These are phyloP conservation scores for Acropternis orthonyx DNA, from an alignment of 2,797 vertebrate species.

Conservation along the genomic window DNA sequence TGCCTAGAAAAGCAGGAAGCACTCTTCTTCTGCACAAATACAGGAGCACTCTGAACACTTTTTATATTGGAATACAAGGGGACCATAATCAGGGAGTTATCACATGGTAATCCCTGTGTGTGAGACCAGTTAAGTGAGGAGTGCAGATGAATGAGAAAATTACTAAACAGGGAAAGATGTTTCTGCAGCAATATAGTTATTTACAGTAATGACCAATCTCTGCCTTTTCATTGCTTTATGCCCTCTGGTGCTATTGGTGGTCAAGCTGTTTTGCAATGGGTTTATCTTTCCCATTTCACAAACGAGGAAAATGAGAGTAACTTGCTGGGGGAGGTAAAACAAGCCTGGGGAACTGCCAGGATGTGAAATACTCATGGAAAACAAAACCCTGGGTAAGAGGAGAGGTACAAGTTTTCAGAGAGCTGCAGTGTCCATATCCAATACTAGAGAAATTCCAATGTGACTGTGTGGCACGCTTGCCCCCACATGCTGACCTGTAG, in stretches of 20 bases:
- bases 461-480: accelerated
- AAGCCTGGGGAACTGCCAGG: not conserved
- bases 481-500: not conserved
- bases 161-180: not conserved
- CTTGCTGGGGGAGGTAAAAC: not conserved
- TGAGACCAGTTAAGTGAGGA: not conserved
- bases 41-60: not conserved
- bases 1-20: not conserved
- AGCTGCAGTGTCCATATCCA: not conserved
- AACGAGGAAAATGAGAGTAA: not conserved
- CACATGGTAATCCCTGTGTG: not conserved
- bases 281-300: slow-evolving; percentile 11
- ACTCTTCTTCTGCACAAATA: not conserved
- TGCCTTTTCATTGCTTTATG: not conserved
- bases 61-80: not conserved
- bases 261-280: slow-evolving; percentile 3
- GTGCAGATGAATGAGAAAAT: not conserved
- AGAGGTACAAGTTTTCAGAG: not conserved
- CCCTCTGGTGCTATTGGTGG: not conserved
- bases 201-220: not conserved
- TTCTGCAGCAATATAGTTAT: slow-evolving; percentile 17
- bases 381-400: not conserved
- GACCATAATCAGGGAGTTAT: not conserved
- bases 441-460: not conserved
- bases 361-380: not conserved